Evolutionary conservation across 2,797 vertebrate species (phyloP), one percentile per base, ranked within the genome.

Genomic region (Xiphorhynchus erythropygius): DNA sequence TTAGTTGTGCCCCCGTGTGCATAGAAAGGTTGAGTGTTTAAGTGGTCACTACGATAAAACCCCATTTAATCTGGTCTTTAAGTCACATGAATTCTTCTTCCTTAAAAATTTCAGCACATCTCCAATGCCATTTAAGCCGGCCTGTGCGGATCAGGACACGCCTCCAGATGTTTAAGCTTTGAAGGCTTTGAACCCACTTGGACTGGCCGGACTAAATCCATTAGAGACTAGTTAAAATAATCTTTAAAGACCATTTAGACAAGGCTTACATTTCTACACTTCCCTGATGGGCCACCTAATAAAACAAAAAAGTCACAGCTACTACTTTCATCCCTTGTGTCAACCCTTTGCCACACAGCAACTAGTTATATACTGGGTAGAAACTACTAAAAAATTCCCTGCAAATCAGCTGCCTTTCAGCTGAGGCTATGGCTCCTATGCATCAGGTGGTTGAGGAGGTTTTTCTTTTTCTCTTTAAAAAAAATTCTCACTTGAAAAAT

Each of bases 351-450:
- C 96, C 97, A 98, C 97, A 97, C 10, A 96, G 96, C 97, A 97
- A 98, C 97, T 97, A 97, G 85, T 86, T 93, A 93, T 39, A 90
- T 94, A 97, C 87, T 96, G 94, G 94, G 93, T 98, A 98, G 94
- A 97, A 97, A 98, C 96, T 96, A 97, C 96, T 97, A 98, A 94
- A 97, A 98, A 95, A 98, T 97, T 98, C 98, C 97, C 98, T 98
- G 97, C 95, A 97, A 98, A 97, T 97, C 96, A 97, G 96, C 97
- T 97, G 96, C 96, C 93, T 97, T 98, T 97, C 97, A 96, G 94
- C 96, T 97, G 97, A 98, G 96, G 96, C 97, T 98, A 98, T 98
- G 97, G 97, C 97, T 98, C 97, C 97, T 98, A 95, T 93, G 97
- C 97, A 97, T 97, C 65, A 69, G 97, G 93, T 97, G 94, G 77